Percentiles rank a stretch among this genome's conserved stretches.
Evolutionary conservation across 53 echinoderm and acorn worm genomes (phyloP).

Genomic region (Henricia sp.): DNA sequence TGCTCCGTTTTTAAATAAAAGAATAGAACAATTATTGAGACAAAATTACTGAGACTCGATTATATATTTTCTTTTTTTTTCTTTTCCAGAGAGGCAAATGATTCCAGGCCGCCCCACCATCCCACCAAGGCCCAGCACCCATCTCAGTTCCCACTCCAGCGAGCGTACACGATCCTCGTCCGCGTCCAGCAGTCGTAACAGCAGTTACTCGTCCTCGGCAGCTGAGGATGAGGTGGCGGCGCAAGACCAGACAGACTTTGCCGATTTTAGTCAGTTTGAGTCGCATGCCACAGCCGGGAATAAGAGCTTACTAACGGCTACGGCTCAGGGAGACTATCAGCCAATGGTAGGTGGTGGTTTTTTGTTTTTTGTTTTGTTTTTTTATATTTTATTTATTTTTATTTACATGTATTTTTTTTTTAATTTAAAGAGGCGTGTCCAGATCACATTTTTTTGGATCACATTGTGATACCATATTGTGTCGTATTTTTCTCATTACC

Average conservation of each 20-base stretch:
- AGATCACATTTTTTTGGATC: too few relatives aligned
- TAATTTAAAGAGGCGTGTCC: too few relatives aligned
- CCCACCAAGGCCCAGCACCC: slow-evolving; percentile 48
- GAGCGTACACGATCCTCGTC: slow-evolving; percentile 44
- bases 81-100: slow-evolving; percentile 32
- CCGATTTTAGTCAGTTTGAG: slow-evolving; percentile 90
- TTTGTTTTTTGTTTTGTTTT: too few relatives aligned
- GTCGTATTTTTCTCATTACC: too few relatives aligned
- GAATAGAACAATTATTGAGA: too few relatives aligned
- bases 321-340: slow-evolving; percentile 26
- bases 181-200: slow-evolving; percentile 30
- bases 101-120: slow-evolving; percentile 44
- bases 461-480: too few relatives aligned
- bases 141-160: slow-evolving; percentile 45
- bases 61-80: not conserved
- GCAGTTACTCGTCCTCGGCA: slow-evolving; percentile 31
- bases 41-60: too few relatives aligned
- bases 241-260: slow-evolving; percentile 62
- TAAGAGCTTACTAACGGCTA: not conserved
- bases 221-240: slow-evolving; percentile 36
- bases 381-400: too few relatives aligned
- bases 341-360: slow-evolving; percentile 41
- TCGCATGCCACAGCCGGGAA: not conserved
- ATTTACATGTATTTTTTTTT: too few relatives aligned
- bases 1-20: too few relatives aligned